Evolutionary conservation across 2,888 invertebrate genomes (phyloP).

Genomic region (Stegana nigrithorax): DNA sequence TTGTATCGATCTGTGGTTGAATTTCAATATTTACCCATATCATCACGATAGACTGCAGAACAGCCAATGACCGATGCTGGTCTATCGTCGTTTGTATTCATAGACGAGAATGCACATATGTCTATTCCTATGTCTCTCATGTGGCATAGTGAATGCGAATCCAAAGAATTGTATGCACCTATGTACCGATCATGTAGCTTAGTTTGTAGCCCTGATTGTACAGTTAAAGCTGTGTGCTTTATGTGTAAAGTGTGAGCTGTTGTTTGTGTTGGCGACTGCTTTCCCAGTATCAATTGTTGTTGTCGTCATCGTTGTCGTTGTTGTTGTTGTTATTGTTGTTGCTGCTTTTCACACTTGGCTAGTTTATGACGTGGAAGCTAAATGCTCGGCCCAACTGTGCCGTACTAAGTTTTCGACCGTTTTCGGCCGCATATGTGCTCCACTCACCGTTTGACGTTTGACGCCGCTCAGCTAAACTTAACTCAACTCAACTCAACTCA

Average conservation of each 20-base stretch:
- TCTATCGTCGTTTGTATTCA: background rate
- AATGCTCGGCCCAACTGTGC: too few relatives aligned
- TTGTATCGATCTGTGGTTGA: too few relatives aligned
- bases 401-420: too few relatives aligned
- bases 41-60: too few relatives aligned
- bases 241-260: too few relatives aligned
- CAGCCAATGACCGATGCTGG: too few relatives aligned
- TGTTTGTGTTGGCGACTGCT: background rate
- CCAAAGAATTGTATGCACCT: too few relatives aligned
- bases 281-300: conserved; percentile 4
- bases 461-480: too few relatives aligned
- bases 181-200: background rate
- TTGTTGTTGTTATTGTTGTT: conserved; percentile 10
- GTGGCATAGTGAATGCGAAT: background rate
- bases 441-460: too few relatives aligned
- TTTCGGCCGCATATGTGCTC: too few relatives aligned
- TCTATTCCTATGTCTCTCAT: background rate
- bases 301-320: background rate
- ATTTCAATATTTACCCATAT: too few relatives aligned
- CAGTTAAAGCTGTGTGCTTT: too few relatives aligned
- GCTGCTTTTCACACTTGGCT: background rate
- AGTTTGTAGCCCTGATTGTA: background rate
- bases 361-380: background rate
- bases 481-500: background rate
- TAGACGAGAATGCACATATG: background rate